Base-by-base conservation (phyloP, 2,888 invertebrate genomes). In the Drosophila meridionalis region DNA sequence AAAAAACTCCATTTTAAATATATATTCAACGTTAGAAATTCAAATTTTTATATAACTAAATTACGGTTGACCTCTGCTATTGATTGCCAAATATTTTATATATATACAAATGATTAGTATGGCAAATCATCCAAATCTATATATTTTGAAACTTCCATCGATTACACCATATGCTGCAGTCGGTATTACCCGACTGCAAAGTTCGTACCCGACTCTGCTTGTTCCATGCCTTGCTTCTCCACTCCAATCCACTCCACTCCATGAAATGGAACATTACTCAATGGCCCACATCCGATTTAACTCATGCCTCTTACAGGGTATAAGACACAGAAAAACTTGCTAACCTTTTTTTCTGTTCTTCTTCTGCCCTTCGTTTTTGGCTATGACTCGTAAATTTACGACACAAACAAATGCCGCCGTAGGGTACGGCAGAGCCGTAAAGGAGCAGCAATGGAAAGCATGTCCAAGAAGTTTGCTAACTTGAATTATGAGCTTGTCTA, bases 401-500 rank as follows among this genome's bases (percentile, higher is more conserved):
- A 68, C 72, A 68, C 68, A 74, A 83, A 82, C 82, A 77, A 78
- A 78, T 75, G 67, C 65, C 66, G 72, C 50, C 53, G 64, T 3
- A 34, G 50, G 50, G 50, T 20, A 50, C 9, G 32, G n/a, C 32
- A 50, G 9, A 11, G 30, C 32, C 28, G 45, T 8, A 56, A 40
- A 52, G 42, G 26, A 30, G 59, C 28, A 62, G 56, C 42, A 38
- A 34, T 59, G 20, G 50, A 52, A 63, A 59, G 61, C 68, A 73
- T 73, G 76, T 69, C 69, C 69, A 76, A 76, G 76, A 57, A 76
- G 76, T 76, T 76, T 73, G 73, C 69, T 61, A 42, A 73, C 52
- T 72, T 83, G 83, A 85, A 70, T 81, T 83, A 83, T 84, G 81
- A 75, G 79, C 83, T 75, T 77, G 77, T 69, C 82, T 73, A 57